Evolutionary conservation across 2,113 vertebrate species (phyloP).

Genomic region (Clinocottus analis): DNA sequence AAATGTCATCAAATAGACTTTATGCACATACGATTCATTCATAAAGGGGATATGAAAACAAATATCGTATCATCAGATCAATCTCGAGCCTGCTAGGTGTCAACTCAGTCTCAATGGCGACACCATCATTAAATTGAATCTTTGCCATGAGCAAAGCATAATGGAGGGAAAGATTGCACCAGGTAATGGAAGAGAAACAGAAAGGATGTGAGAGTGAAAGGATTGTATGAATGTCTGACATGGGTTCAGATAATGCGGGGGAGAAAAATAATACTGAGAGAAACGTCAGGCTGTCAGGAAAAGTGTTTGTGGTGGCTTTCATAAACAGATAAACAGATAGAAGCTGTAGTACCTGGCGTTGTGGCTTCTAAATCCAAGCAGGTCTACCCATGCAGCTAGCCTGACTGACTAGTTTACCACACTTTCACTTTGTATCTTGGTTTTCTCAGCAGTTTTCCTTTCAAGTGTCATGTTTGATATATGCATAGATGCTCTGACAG

Average conservation of each 20-base stretch:
- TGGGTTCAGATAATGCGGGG: conserved; percentile 23
- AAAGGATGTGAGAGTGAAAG: conserved; percentile 12
- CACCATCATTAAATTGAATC: conserved; percentile 13
- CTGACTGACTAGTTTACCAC: background rate
- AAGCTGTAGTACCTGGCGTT: conserved; percentile 22
- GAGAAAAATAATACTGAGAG: background rate
- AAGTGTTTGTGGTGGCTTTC: conserved; percentile 25
- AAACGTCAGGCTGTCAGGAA: conserved; percentile 27
- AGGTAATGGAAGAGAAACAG: conserved; percentile 26
- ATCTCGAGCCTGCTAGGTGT: background rate
- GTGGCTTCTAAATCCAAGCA: conserved; percentile 27
- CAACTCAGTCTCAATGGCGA: background rate
- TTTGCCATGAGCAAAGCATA: background rate
- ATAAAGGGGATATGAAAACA: background rate
- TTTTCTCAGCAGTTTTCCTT: conserved; percentile 36
- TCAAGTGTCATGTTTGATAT: conserved; percentile 50
- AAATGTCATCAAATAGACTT: conserved; percentile 11
- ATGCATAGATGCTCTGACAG: conserved; percentile 42
- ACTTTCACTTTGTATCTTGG: conserved; percentile 10
- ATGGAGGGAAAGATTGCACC: conserved; percentile 12
- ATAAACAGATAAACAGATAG: conserved; percentile 42
- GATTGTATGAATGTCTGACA: conserved; percentile 22
- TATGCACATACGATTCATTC: background rate
- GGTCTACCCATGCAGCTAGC: background rate
- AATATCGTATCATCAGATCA: background rate